Evolutionary conservation across 1,140 invertebrate genomes (phyloP).

Genomic region (Drosophila burlai): DNA sequence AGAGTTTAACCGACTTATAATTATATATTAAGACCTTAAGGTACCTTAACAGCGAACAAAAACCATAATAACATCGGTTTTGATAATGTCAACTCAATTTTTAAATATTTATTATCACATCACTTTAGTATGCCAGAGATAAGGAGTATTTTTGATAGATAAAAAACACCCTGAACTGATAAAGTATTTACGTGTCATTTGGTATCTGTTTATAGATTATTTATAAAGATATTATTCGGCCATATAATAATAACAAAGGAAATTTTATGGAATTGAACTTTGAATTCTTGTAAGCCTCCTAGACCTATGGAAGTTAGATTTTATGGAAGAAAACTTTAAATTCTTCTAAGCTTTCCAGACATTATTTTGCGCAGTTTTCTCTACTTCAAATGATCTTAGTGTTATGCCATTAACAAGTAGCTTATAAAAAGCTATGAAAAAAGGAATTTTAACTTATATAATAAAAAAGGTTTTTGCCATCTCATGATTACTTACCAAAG

Average conservation of each 20-base stretch:
- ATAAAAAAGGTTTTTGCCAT: not conserved
- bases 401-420: not conserved
- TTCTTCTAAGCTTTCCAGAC: not conserved
- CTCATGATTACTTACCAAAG: not conserved
- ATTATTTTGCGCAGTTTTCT: not conserved
- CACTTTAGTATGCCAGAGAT: conserved; percentile 32
- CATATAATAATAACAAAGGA: not conserved
- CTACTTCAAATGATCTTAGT: not conserved
- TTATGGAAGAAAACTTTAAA: not conserved
- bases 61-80: conserved; percentile 11
- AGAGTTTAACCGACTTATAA: not conserved
- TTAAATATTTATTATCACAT: conserved; percentile 37
- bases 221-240: conserved; percentile 14
- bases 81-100: conserved; percentile 24
- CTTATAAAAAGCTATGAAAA: not conserved
- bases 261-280: not conserved
- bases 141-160: conserved; percentile 19
- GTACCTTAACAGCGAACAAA: not conserved
- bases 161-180: conserved; percentile 13
- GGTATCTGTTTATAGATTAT: not conserved
- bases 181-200: conserved; percentile 1
- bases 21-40: not conserved
- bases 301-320: too few relatives aligned
- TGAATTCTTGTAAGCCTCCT: not conserved
- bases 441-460: not conserved